Evolutionary conservation across 2,113 vertebrate genomes (phyloP), one percentile per base, ranked within the genome.

Genomic region (Colistium nudipinnis): DNA sequence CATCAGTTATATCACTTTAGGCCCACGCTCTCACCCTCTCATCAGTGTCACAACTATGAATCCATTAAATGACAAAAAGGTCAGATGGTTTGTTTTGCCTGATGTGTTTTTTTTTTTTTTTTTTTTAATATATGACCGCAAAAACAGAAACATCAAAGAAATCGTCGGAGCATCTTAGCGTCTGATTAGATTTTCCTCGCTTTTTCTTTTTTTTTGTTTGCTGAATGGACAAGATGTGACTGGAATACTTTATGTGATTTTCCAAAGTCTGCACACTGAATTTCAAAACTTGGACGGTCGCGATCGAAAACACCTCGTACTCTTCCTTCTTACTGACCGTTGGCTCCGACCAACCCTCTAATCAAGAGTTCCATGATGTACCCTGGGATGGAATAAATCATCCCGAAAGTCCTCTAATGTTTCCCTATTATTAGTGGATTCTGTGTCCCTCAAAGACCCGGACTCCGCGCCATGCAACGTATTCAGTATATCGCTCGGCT

Each of bases 291-390:
- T 12, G 11, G 25, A 53, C 24, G 30, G 49, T 36, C 62, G 35
- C 57, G 25, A 24, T 27, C 39, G 20, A 25, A 43, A 45, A 63
- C 31, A 53, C 36, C 55, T 74, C 49, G 61, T 7, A 25, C 39
- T 1, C 36, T 62, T 31, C 25, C 55, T 67, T 62, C 44, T 14
- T 36, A 13, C 60, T 49, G 64, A 62, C 70, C 55, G 24, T 6
- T 14, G 24, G 38, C 12, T 20, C 47, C 11, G 2, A 75, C 60
- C 53, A 60, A 59, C 38, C 56, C 68, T 60, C 24, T 72, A 47
- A 81, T 83, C 57, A 80, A 55, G 52, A 28, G 78, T 85, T 81
- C 74, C 68, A 81, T 80, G 66, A 76, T 62, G 62, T 57, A 16
- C 25, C 22, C 12, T 19, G 55, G 35, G 49, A 56, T 43, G 28